Percentiles rank a stretch among this genome's conserved stretches.
Evolutionary conservation across 2,888 invertebrate genomes (phyloP).

Genomic region (Cephus nigrinus): DNA sequence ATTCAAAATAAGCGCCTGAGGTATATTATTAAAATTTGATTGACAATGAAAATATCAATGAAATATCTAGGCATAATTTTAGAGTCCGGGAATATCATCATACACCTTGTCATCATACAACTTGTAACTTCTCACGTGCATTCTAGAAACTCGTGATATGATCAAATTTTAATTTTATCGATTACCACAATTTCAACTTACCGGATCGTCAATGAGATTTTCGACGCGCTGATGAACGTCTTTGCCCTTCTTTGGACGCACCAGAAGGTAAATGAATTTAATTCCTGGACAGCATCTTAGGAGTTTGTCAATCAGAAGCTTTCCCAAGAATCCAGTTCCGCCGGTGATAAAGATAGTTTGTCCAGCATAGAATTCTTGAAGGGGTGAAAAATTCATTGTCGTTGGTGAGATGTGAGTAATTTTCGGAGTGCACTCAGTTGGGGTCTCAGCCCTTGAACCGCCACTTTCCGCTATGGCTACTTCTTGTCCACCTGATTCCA

Average conservation of each 20-base stretch:
- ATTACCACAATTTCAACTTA: conserved; percentile 31
- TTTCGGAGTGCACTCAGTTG: conserved; percentile 45
- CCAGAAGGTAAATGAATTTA: conserved; percentile 71
- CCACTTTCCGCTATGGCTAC: conserved; percentile 50
- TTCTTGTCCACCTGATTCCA: conserved; percentile 61
- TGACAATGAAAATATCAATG: background rate
- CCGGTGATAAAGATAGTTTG: conserved; percentile 73
- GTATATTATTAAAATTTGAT: background rate
- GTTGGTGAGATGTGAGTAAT: conserved; percentile 33
- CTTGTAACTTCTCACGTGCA: background rate
- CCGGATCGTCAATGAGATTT: conserved; percentile 67
- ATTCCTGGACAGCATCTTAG: conserved; percentile 73
- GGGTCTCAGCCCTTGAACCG: conserved; percentile 44
- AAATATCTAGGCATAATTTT: background rate
- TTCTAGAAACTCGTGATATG: background rate
- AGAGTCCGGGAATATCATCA: too few relatives aligned
- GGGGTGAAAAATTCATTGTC: conserved; percentile 47
- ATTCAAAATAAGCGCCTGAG: background rate
- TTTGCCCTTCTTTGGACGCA: conserved; percentile 71
- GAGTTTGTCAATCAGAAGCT: conserved; percentile 78
- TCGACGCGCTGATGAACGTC: conserved; percentile 67
- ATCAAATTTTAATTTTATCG: background rate
- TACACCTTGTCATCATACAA: too few relatives aligned
- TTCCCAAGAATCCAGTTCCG: conserved; percentile 77
- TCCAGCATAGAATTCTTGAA: conserved; percentile 69